Conservation (phyloP, 1,140 invertebrate genomes). For the Drosophila neocordata region DNA sequence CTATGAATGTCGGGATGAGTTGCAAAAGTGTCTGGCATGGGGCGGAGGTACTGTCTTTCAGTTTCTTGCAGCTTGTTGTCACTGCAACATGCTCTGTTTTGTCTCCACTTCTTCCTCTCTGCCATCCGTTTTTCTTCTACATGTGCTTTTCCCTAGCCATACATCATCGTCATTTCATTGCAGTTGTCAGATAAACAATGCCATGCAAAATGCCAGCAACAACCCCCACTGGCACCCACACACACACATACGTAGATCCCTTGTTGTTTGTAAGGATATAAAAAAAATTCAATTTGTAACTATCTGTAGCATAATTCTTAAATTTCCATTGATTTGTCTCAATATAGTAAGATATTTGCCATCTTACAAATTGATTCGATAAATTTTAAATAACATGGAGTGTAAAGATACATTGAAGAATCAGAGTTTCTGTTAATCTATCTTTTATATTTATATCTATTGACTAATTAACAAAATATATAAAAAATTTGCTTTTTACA, state of each 20-base stretch:
- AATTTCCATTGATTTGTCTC: neutral
- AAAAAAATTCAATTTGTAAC: constrained; percentile 2
- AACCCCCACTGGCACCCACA: constrained; percentile 17
- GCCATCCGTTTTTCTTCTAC: neutral
- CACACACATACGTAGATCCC: neutral
- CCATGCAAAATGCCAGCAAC: constrained; percentile 61
- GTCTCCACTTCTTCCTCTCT: constrained; percentile 17
- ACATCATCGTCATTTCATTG: constrained; percentile 74
- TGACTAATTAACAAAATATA: neutral
- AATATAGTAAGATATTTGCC: too few species aligned
- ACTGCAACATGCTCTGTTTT: constrained; percentile 52
- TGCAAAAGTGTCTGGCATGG: constrained; percentile 32
- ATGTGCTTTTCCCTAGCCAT: constrained; percentile 40
- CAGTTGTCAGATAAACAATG: constrained; percentile 63
- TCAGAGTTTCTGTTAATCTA: too few species aligned
- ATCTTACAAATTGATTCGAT: too few species aligned
- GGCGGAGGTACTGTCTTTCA: constrained; percentile 55
- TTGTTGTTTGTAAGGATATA: neutral
- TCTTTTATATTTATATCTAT: neutral
- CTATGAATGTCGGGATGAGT: constrained; percentile 15
- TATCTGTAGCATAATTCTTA: neutral
- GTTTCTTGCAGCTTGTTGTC: constrained; percentile 56
- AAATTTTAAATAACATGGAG: too few species aligned
- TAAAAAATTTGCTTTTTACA: neutral
- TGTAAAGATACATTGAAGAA: too few species aligned